These are phyloP conservation scores for Dipodomys merriami DNA, from an alignment of 2,113 vertebrate species.

Conservation along the genomic window DNA sequence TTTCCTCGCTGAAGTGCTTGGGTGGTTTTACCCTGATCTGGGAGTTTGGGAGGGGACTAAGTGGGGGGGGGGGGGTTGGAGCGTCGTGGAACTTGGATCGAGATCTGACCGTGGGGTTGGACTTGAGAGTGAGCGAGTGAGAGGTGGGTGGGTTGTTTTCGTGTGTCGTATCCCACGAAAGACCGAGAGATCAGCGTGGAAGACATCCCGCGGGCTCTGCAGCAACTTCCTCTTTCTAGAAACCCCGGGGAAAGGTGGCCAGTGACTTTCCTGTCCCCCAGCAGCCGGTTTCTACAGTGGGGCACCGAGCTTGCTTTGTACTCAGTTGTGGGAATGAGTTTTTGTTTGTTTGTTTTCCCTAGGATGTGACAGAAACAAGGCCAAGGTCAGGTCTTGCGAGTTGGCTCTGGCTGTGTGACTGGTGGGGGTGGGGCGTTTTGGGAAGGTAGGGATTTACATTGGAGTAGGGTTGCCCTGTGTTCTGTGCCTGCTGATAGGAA, in stretches of 20 bases:
- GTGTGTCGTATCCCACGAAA: neutral
- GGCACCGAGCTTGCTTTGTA: constrained; percentile 38
- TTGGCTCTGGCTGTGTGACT: neutral
- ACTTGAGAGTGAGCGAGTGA: neutral
- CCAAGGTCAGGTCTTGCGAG: constrained; percentile 30
- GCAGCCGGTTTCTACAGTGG: constrained; percentile 32
- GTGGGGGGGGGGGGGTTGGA: neutral
- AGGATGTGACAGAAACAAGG: constrained; percentile 51
- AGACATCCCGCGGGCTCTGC: neutral
- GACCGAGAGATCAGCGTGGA: neutral
- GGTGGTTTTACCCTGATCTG: neutral
- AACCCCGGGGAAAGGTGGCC: constrained; percentile 27
- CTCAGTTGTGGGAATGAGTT: neutral
- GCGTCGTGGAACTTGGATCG: neutral
- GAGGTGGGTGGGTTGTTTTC: neutral
- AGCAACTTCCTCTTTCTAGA: constrained; percentile 36
- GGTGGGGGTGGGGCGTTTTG: neutral
- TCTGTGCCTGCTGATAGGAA: constrained; percentile 52
- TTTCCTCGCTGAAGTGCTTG: neutral
- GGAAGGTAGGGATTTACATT: constrained; percentile 33
- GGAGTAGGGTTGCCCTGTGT: constrained; percentile 18
- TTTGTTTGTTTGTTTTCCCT: neutral
- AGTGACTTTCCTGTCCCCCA: neutral
- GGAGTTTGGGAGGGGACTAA: neutral
- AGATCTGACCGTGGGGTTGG: constrained; percentile 20